Conservation (phyloP, 2,888 invertebrate genomes). For the Phytoseiulus persimilis region DNA sequence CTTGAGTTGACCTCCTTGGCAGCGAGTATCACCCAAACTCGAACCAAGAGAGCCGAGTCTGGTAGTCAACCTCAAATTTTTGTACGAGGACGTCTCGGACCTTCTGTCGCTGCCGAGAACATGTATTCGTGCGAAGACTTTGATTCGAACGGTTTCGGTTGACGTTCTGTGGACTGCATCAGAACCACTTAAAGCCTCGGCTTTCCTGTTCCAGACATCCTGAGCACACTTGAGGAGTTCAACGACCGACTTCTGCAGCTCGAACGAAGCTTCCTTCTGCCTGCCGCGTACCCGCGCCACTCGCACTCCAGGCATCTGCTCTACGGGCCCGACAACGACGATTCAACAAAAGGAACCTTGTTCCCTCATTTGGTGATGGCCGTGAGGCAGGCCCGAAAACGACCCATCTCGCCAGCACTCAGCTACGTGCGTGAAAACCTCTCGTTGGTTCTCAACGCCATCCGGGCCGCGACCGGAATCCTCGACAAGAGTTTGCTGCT, state of each 20-base stretch:
- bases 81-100: too few species aligned
- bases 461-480: conserved; percentile 40
- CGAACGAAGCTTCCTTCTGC: conserved; percentile 32
- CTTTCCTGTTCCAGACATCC: neutral
- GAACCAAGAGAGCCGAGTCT: too few species aligned
- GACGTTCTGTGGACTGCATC: too few species aligned
- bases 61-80: too few species aligned
- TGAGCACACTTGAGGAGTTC: conserved; percentile 13
- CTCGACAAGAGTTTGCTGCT: conserved; percentile 38
- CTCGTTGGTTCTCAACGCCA: conserved; percentile 41
- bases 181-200: too few species aligned
- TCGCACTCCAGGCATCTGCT: conserved; percentile 42
- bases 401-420: conserved; percentile 30
- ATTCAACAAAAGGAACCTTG: conserved; percentile 42
- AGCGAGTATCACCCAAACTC: too few species aligned
- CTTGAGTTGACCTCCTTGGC: too few species aligned
- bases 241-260: conserved; percentile 34
- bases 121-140: too few species aligned
- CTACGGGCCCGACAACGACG: conserved; percentile 43
- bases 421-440: conserved; percentile 40
- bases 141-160: too few species aligned
- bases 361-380: conserved; percentile 43
- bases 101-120: too few species aligned
- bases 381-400: conserved; percentile 40
- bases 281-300: conserved; percentile 23